Conservation (phyloP, 2,797 vertebrate species). For the Enteromius anoplus region DNA sequence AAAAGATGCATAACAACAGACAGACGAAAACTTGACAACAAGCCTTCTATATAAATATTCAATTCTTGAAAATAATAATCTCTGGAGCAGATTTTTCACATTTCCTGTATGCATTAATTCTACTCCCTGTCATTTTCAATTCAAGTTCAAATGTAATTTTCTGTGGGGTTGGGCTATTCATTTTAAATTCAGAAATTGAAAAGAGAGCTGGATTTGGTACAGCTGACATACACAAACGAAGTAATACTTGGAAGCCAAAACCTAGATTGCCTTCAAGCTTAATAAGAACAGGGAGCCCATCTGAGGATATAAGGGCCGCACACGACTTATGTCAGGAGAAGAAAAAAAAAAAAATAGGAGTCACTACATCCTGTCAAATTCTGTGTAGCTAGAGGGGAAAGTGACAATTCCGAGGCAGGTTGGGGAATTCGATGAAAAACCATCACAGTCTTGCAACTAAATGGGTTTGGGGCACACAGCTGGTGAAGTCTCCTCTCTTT, state of each 20-base stretch:
- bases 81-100: background rate
- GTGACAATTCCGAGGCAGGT: slow-evolving; percentile 39
- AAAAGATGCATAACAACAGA: background rate
- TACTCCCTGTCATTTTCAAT: background rate
- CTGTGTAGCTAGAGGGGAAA: slow-evolving; percentile 52
- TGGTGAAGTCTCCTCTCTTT: slow-evolving; percentile 50
- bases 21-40: no score
- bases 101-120: background rate
- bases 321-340: slow-evolving; percentile 38
- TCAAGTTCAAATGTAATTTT: background rate
- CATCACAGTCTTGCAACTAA: slow-evolving; percentile 56
- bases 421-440: slow-evolving; percentile 46
- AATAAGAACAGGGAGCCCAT: background rate
- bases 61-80: background rate
- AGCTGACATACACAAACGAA: background rate
- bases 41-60: background rate
- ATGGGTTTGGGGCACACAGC: slow-evolving; percentile 58
- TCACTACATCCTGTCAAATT: slow-evolving; percentile 49
- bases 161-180: background rate
- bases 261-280: background rate
- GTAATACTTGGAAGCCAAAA: background rate
- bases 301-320: slow-evolving; percentile 7
- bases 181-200: background rate
- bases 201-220: background rate
- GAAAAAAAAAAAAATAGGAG: slow-evolving; percentile 44